Percentiles rank a stretch among this genome's conserved stretches.
These are phyloP conservation scores for Pterostichus madidus DNA, from an alignment of 2,888 invertebrate species.

Conservation along the genomic window DNA sequence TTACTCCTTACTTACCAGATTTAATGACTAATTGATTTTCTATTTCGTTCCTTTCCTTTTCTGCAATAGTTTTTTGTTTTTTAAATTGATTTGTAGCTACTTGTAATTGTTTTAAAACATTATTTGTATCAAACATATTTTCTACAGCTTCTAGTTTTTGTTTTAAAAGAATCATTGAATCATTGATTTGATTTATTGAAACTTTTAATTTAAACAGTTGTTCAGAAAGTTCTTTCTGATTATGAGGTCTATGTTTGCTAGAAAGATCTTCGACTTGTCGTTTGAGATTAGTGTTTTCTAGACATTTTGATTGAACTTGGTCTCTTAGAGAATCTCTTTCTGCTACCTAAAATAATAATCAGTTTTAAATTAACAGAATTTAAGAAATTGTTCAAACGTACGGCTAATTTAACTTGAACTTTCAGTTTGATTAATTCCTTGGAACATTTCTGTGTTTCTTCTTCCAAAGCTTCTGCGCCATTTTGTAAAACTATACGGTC, in stretches of 20 bases:
- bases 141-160: constrained; percentile 25
- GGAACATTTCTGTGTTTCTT: constrained; percentile 64
- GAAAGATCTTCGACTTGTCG: constrained; percentile 71
- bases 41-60: constrained; percentile 68
- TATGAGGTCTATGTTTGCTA: constrained; percentile 70
- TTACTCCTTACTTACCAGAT: constrained; percentile 69
- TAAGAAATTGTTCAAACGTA: constrained; percentile 50
- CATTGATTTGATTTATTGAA: constrained; percentile 68
- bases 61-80: constrained; percentile 68
- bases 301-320: constrained; percentile 69
- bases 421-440: constrained; percentile 60
- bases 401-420: constrained; percentile 66
- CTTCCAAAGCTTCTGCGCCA: constrained; percentile 66
- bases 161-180: constrained; percentile 45
- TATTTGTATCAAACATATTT: constrained; percentile 48
- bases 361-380: neutral
- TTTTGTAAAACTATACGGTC: constrained; percentile 66
- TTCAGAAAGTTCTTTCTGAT: constrained; percentile 70
- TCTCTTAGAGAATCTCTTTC: constrained; percentile 71
- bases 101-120: constrained; percentile 68
- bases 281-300: constrained; percentile 70
- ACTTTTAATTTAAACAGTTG: constrained; percentile 69
- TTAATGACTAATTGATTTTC: constrained; percentile 70
- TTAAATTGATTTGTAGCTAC: constrained; percentile 68
- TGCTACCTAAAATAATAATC: constrained; percentile 68